Evolutionary conservation across 2,797 vertebrate species (phyloP).

Genomic region (Tokudaia muenninki): DNA sequence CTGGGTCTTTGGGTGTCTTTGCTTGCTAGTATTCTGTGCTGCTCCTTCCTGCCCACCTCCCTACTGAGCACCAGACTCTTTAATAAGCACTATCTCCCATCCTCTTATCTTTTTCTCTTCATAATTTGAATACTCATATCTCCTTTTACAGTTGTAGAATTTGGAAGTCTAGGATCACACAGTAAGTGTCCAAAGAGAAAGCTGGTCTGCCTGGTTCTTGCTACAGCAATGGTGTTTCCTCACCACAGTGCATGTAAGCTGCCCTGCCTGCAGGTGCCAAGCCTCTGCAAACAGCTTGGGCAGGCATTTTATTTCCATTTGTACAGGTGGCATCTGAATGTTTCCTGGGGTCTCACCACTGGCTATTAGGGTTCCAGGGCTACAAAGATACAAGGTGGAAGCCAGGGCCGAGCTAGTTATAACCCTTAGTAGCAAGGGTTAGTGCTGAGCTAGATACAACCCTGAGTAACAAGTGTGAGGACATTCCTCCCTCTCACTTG

Average conservation of each 20-base stretch:
- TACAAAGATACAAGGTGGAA: background rate
- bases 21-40: background rate
- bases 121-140: background rate
- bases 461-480: background rate
- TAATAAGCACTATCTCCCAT: background rate
- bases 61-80: background rate
- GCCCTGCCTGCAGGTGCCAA: background rate
- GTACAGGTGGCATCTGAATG: accelerated
- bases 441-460: background rate
- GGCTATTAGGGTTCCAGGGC: background rate
- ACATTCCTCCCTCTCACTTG: too few species aligned
- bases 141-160: background rate
- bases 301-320: background rate
- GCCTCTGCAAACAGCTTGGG: background rate
- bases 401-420: background rate
- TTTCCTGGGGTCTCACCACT: background rate
- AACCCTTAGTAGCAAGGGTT: background rate
- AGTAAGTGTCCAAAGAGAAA: background rate
- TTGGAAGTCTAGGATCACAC: background rate
- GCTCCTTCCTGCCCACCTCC: background rate
- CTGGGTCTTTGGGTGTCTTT: background rate
- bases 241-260: background rate
- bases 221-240: background rate
- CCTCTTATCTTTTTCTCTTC: background rate
- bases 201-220: background rate